Evolutionary conservation across 2,888 invertebrate species (phyloP), one percentile per base, ranked within the genome.

Genomic region (Melanostoma mellinum): DNA sequence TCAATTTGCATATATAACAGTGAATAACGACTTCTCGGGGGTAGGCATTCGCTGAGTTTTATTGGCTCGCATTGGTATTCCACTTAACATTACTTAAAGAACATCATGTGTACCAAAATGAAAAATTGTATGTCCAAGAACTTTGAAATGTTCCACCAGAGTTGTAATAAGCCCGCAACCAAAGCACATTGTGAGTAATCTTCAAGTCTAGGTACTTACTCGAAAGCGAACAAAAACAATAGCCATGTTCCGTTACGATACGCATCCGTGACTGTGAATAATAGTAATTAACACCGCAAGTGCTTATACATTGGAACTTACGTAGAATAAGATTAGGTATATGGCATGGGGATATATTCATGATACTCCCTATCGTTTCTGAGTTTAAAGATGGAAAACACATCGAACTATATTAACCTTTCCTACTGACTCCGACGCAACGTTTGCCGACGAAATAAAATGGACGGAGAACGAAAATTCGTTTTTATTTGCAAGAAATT

Each of bases 181-280:
- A 20, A 20, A 20, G n/a, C n/a, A n/a, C n/a, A n/a, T n/a, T n/a
- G n/a, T n/a, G n/a, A n/a, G 20, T 20, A 20, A 1, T 20, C 20
- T 20, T 20, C 20, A 20, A 20, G 20, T 20, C 20, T 20, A 20
- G 20, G 20, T 20, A 20, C 20, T 20, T 20, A 20, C 20, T 20
- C 20, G 20, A 20, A 20, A 20, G 20, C 20, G 1, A 20, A 20
- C 20, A 20, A 20, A 20, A 20, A 20, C 20, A 20, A 20, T 20
- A 20, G 20, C 20, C 44, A 35, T 42, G 82, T 82, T 82, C 82
- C 82, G 56, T 78, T 74, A 78, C 78, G 78, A 69, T 78, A 78
- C 78, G 73, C 82, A 82, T 82, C 82, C 78, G 78, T 73, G 78
- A 73, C 68, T 82, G 78, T 69, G 68, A 73, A 56, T 73, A 65